phyloP scores from a whole-genome alignment of 2,113 vertebrate genomes.

The Rhinolophus ferrumequinum region DNA sequence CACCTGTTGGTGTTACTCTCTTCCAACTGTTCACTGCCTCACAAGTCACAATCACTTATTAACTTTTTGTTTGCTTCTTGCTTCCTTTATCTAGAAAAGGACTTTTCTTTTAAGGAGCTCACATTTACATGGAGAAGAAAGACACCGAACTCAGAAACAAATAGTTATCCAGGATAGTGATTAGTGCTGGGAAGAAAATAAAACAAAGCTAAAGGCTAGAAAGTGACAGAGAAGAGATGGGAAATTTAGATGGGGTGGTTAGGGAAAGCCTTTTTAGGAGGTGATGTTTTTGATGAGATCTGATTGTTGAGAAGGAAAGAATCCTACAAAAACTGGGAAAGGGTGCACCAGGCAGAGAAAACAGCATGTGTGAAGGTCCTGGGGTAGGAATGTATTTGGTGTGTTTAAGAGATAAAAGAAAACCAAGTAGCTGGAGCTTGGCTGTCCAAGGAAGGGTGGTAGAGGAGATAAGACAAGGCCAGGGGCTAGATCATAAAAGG shows the following conservation, averaged over 20 bases:
- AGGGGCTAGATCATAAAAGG: background rate
- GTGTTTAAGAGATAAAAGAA: background rate
- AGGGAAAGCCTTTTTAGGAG: background rate
- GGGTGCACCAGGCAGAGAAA: background rate
- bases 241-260: background rate
- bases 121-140: background rate
- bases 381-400: background rate
- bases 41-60: constrained; percentile 1
- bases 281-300: background rate
- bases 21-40: background rate
- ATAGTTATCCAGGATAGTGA: background rate
- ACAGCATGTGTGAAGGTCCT: background rate
- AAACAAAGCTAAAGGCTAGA: background rate
- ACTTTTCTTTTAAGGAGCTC: constrained; percentile 4
- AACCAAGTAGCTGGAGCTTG: background rate
- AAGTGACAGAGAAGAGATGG: background rate
- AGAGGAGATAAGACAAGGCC: background rate
- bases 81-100: constrained; percentile 6
- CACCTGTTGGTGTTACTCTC: background rate
- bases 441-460: background rate
- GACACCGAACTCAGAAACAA: background rate
- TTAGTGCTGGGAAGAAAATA: background rate
- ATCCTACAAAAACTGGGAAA: background rate
- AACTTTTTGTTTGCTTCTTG: constrained; percentile 66
- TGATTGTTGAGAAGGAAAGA: background rate